Percentiles rank a stretch among this genome's conserved stretches.
phyloP scores from a whole-genome alignment of 1,140 invertebrate species.

The Leptinotarsa defecta region DNA sequence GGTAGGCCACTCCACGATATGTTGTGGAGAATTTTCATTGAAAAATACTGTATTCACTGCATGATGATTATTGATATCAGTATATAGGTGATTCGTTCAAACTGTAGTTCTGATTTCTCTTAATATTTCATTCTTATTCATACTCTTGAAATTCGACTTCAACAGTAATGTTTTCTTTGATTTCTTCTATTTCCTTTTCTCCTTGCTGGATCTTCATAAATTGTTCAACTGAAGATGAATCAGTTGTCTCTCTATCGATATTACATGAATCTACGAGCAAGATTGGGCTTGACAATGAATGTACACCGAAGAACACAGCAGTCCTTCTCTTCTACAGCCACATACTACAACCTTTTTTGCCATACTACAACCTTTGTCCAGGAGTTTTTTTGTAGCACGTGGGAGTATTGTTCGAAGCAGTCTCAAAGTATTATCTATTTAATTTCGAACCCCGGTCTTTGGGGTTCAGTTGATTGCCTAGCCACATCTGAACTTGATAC shows the following conservation, averaged over 20 bases:
- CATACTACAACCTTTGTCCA: neutral
- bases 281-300: neutral
- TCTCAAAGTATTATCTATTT: neutral
- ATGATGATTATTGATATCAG: neutral
- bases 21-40: neutral
- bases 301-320: neutral
- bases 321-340: neutral
- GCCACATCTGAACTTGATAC: too few relatives aligned
- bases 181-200: neutral
- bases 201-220: neutral
- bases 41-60: neutral
- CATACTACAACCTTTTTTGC: neutral
- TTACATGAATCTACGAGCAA: neutral
- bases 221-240: neutral
- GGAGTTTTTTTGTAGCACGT: neutral
- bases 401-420: neutral
- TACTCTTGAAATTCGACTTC: neutral
- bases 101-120: neutral
- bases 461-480: too few relatives aligned
- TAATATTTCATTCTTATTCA: neutral
- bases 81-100: neutral
- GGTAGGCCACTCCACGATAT: neutral
- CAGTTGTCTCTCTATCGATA: neutral
- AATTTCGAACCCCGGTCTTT: too few relatives aligned
- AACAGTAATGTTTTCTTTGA: neutral